phyloP scores from a whole-genome alignment of 2,797 vertebrate species.

The Echeneis naucrates region DNA sequence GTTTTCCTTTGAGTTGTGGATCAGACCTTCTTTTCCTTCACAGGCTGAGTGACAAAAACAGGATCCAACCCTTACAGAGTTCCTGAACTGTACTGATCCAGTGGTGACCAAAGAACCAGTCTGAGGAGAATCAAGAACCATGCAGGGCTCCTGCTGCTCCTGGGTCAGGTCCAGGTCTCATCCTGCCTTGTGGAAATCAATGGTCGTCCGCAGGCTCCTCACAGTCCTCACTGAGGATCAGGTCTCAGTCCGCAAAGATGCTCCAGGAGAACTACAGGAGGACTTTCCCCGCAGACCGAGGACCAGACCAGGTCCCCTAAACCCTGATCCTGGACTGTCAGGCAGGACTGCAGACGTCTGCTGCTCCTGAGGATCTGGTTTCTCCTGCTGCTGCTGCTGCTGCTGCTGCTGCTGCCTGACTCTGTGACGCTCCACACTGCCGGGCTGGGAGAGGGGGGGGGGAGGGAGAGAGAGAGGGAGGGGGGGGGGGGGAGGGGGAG shows the following conservation, averaged over 20 bases:
- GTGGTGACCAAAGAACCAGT: background rate
- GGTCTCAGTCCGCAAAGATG: conserved; percentile 35
- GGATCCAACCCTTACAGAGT: too few species aligned
- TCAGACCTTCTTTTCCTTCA: background rate
- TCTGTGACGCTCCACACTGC: conserved; percentile 30
- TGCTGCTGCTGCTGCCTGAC: conserved; percentile 28
- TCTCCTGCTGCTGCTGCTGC: conserved; percentile 22
- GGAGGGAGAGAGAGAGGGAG: background rate
- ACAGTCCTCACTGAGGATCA: conserved; percentile 7
- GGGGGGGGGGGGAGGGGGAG: too few species aligned
- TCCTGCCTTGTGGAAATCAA: background rate
- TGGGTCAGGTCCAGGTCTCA: too few species aligned
- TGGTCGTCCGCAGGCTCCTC: background rate
- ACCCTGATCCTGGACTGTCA: conserved; percentile 37
- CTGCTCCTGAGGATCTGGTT: conserved; percentile 36
- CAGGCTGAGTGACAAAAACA: background rate
- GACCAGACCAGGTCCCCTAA: background rate
- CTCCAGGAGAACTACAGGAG: background rate
- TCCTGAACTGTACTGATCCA: too few species aligned
- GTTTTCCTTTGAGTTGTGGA: too few species aligned
- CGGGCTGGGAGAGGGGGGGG: conserved; percentile 10
- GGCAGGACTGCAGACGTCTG: conserved; percentile 38
- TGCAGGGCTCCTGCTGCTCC: too few species aligned
- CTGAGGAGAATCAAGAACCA: too few species aligned
- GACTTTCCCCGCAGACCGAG: background rate